These are phyloP conservation scores for Excalfactoria chinensis DNA, from an alignment of 2,113 vertebrate genomes.

Conservation along the genomic window DNA sequence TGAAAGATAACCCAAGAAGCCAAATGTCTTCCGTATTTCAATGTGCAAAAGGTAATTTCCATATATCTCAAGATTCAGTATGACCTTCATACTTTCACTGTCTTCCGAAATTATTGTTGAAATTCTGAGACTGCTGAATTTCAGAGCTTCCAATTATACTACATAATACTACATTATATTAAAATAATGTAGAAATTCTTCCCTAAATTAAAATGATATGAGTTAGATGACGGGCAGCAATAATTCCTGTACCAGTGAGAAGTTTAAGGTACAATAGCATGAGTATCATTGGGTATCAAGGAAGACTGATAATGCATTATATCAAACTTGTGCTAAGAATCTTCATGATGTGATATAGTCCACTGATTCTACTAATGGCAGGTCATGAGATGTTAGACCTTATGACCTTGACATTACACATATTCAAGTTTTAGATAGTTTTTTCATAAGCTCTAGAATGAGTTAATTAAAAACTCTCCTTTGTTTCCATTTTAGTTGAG, in stretches of 20 bases:
- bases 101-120: conserved; percentile 43
- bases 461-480: background rate
- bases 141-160: conserved; percentile 31
- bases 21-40: conserved; percentile 16
- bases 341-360: background rate
- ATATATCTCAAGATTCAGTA: conserved; percentile 33
- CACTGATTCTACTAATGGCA: background rate
- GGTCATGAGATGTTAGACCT: background rate
- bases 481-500: background rate
- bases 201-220: conserved; percentile 31
- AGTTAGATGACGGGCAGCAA: background rate
- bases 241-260: conserved; percentile 18
- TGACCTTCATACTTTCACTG: conserved; percentile 36
- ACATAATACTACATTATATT: conserved; percentile 22
- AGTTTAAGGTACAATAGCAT: conserved; percentile 1
- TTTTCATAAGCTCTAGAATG: background rate
- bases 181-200: conserved; percentile 43
- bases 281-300: conserved; percentile 1
- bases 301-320: conserved; percentile 8
- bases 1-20: background rate
- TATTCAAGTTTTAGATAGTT: background rate
- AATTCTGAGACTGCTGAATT: conserved; percentile 11
- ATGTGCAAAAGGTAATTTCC: conserved; percentile 21
- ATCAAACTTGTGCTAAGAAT: background rate
- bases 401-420: background rate